A percentile compares a stretch with the other conserved stretches of the same genome.
Evolutionary conservation across 2,113 vertebrate species (phyloP).

Genomic region (Urocolius indicus): DNA sequence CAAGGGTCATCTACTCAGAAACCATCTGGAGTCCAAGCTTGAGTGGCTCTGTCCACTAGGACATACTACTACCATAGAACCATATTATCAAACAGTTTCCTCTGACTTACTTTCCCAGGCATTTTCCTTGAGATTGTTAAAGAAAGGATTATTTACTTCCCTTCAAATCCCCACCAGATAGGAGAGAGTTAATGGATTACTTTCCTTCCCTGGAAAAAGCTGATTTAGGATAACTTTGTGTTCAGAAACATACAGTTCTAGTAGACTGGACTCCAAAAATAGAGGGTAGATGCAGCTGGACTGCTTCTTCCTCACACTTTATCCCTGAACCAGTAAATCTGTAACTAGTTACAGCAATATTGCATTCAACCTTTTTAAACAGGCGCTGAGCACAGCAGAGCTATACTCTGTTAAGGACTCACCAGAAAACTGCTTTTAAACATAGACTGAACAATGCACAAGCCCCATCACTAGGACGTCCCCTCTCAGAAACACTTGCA

Average conservation of each 20-base stretch:
- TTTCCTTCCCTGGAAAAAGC: not conserved
- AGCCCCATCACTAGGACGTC: not conserved
- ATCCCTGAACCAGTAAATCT: not conserved
- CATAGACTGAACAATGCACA: rapidly evolving
- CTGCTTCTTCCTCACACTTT: not conserved
- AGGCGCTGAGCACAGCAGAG: not conserved
- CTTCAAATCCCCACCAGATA: not conserved
- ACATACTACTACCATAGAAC: not conserved
- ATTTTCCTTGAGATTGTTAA: not conserved
- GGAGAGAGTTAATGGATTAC: not conserved
- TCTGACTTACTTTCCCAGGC: not conserved
- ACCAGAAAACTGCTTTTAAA: not conserved
- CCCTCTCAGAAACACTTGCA: not conserved
- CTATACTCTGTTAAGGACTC: not conserved
- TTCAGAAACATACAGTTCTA: not conserved
- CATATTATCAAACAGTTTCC: not conserved
- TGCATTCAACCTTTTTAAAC: not conserved
- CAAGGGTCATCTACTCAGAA: not conserved
- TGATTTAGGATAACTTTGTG: not conserved
- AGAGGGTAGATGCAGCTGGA: not conserved
- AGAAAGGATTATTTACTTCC: not conserved
- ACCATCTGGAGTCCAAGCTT: not conserved
- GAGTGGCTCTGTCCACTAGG: not conserved
- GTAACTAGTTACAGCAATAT: not conserved
- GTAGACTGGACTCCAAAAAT: not conserved